phyloP scores from a whole-genome alignment of 2,888 invertebrate genomes.

The Diarsia brunnea region DNA sequence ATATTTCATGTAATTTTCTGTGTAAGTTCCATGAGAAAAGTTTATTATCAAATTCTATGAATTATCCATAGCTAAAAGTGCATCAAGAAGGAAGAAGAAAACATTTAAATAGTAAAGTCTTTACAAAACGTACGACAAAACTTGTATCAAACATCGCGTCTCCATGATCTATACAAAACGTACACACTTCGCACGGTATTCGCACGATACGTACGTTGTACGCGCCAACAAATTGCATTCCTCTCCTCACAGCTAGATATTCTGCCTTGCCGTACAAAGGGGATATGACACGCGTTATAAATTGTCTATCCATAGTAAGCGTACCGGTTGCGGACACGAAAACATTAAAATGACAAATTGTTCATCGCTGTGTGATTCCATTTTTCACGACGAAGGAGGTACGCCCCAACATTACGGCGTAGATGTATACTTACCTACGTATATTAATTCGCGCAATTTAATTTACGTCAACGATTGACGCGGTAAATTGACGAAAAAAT shows the following conservation, averaged over 20 bases:
- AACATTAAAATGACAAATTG: constrained; percentile 88
- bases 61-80: background rate
- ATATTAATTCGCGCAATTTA: constrained; percentile 80
- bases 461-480: constrained; percentile 71
- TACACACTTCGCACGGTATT: constrained; percentile 71
- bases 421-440: constrained; percentile 63
- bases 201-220: constrained; percentile 66
- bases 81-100: background rate
- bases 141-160: constrained; percentile 16
- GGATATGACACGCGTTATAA: constrained; percentile 81
- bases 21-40: background rate
- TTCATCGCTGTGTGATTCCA: constrained; percentile 82
- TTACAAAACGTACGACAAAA: constrained; percentile 11
- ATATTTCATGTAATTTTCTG: too few relatives aligned
- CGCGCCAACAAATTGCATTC: constrained; percentile 79
- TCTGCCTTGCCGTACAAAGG: constrained; percentile 75
- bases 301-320: constrained; percentile 80
- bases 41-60: background rate
- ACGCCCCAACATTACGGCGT: constrained; percentile 69
- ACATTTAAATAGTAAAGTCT: constrained; percentile 13
- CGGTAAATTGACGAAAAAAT: constrained; percentile 73
- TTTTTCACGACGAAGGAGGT: constrained; percentile 83
- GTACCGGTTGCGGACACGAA: constrained; percentile 79
- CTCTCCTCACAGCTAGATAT: constrained; percentile 75
- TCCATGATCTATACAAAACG: constrained; percentile 41